These are phyloP conservation scores for Rotaria magnacalcarata DNA, from an alignment of 2,888 invertebrate genomes.

Conservation along the genomic window DNA sequence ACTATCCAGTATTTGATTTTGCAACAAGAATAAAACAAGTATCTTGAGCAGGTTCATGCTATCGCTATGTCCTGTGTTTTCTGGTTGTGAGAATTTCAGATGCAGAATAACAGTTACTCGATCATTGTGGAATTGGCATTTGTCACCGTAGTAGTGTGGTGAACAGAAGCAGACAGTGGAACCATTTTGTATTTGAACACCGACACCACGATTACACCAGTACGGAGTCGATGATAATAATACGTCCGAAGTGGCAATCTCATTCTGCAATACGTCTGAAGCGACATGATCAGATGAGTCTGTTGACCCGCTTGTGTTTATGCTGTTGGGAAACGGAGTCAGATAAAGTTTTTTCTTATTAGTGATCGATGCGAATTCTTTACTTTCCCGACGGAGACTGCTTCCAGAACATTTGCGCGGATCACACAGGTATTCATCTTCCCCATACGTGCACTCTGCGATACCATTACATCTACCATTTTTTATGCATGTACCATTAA, in stretches of 20 bases:
- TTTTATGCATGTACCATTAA: not conserved
- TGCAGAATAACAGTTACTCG: not conserved
- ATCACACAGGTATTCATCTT: constrained; percentile 11
- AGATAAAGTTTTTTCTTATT: not conserved
- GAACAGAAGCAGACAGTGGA: not conserved
- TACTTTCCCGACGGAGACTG: not conserved
- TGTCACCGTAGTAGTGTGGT: not conserved
- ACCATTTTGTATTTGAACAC: not conserved
- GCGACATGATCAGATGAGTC: not conserved
- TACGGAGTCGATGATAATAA: not conserved
- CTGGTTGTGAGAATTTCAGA: not conserved
- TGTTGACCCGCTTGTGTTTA: not conserved
- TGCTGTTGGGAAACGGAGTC: not conserved
- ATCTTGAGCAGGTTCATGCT: not conserved
- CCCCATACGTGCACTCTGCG: not conserved
- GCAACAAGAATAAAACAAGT: not conserved
- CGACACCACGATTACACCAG: not conserved
- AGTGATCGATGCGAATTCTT: not conserved
- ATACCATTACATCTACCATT: not conserved
- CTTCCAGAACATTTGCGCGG: not conserved
- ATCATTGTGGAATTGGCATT: not conserved
- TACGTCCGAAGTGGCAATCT: too few relatives aligned
- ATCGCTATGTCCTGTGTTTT: not conserved
- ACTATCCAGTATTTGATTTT: not conserved
- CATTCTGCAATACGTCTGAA: too few relatives aligned